Percentiles rank a stretch among this genome's conserved stretches.
Evolutionary conservation across 2,113 vertebrate genomes (phyloP).

Genomic region (Onychostruthus taczanowskii): DNA sequence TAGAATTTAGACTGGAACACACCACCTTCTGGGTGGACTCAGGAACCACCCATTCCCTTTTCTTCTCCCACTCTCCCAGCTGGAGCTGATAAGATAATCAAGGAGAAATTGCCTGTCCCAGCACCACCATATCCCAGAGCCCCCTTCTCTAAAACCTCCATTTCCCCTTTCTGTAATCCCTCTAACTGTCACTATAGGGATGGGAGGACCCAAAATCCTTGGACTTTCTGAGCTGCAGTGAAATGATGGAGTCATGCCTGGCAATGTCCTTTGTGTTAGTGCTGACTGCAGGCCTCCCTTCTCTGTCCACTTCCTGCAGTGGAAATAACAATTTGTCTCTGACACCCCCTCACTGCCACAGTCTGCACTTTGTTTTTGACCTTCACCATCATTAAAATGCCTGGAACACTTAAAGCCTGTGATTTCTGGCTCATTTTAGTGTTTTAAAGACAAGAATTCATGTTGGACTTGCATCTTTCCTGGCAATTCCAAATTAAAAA

Average conservation of each 20-base stretch:
- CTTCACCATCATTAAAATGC: constrained; percentile 1
- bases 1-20: no score
- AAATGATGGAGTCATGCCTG: neutral
- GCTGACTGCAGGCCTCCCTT: neutral
- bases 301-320: neutral
- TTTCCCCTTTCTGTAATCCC: neutral
- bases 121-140: neutral
- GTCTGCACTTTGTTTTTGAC: neutral
- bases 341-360: neutral
- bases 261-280: neutral
- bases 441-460: constrained; percentile 2
- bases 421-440: constrained; percentile 30
- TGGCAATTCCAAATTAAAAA: constrained; percentile 21
- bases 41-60: neutral
- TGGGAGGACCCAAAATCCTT: neutral
- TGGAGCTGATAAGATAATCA: neutral
- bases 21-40: neutral
- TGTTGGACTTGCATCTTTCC: constrained; percentile 11
- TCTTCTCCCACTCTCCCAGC: neutral
- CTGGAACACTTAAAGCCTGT: neutral
- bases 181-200: neutral
- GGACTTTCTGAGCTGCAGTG: neutral
- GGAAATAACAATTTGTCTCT: neutral
- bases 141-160: neutral
- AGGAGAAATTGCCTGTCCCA: neutral